Evolutionary conservation across 2,888 invertebrate genomes (phyloP), one percentile per base, ranked within the genome.

Genomic region (Hirtodrosophila histrioides): DNA sequence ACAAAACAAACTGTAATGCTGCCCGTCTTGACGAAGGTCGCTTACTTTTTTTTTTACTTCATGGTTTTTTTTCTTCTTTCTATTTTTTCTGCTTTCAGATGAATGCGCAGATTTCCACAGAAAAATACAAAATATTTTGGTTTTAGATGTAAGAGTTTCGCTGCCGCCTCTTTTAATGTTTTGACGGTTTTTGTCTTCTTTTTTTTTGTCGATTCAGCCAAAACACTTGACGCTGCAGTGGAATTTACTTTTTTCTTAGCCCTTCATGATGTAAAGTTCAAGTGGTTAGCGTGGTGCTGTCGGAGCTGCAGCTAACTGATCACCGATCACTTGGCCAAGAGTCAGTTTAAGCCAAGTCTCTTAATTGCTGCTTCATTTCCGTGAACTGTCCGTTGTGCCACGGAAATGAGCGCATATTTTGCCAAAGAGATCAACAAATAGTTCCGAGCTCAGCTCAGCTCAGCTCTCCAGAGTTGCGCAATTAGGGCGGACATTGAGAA

Each of bases 51-150:
- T 65, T 56, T 48, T 65, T 41, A n/a, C 6, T n/a, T 53, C 12
- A 7, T 24, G 7, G 3, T 50, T 12, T 17, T 11, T 49, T 50
- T 33, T 49, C 23, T 43, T 57, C 36, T 45, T 36, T 60, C 35
- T 46, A 6, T 50, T 36, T 54, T n/a, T 40, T 55, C 37, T 50
- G 81, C 61, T 63, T 68, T 84, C 60, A 77, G 86, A 86, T 86
- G 86, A 86, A 86, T 75, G 84, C 86, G 84, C 86, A 78, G 81
- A 86, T 86, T 86, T 82, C 82, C 64, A 73, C 55, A 75, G 86
- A 82, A 82, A 82, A 56, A 66, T 51, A 69, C 39, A 54, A 46
- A 73, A 75, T 71, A 67, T 76, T 71, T 65, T 69, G 64, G 51
- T 57, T 63, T 65, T 57, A 49, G 41, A 45, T 68, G 63, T 76